These are phyloP conservation scores for Charina bottae DNA, from an alignment of 2,113 vertebrate genomes.

Conservation along the genomic window DNA sequence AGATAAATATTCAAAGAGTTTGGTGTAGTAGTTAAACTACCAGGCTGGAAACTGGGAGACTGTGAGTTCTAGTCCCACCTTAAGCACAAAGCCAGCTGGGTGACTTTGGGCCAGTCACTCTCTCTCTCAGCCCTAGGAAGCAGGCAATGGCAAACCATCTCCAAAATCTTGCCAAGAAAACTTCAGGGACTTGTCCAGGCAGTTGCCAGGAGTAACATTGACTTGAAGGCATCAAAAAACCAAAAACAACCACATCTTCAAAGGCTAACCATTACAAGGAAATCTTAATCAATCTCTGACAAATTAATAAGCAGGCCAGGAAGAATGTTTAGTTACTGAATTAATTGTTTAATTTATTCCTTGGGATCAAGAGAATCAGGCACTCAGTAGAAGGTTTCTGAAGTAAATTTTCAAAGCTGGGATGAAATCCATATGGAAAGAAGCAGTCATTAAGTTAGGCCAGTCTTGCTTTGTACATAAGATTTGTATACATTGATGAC, in stretches of 20 bases:
- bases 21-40: not conserved
- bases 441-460: not conserved
- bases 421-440: not conserved
- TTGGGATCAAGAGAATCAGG: not conserved
- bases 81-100: not conserved
- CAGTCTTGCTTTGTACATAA: not conserved
- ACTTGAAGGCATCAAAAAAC: not conserved
- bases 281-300: not conserved
- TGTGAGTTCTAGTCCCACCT: not conserved
- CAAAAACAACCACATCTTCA: not conserved
- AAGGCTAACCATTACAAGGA: not conserved
- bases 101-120: not conserved
- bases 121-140: not conserved
- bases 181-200: not conserved
- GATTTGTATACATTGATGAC: not conserved
- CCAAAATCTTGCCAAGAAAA: not conserved
- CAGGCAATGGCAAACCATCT: not conserved
- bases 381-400: not conserved
- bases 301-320: not conserved
- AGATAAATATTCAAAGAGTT: not conserved
- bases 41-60: not conserved
- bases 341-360: not conserved
- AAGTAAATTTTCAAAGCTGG: not conserved
- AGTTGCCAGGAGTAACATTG: not conserved
- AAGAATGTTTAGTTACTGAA: not conserved